Evolutionary conservation across 2,888 invertebrate species (phyloP).

Genomic region (Cephus nigrinus): DNA sequence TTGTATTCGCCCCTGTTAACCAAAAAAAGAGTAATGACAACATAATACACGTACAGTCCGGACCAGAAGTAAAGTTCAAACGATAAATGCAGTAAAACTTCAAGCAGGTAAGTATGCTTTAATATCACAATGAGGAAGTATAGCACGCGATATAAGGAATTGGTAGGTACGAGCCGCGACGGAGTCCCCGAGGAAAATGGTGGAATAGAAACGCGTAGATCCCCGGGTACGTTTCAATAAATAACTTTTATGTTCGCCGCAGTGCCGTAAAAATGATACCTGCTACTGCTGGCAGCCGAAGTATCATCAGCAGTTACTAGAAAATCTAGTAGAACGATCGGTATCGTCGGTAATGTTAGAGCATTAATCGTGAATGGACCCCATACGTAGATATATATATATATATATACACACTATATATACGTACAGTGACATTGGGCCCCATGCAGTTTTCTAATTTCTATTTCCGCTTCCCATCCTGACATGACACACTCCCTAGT

Average conservation of each 20-base stretch:
- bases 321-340: background rate
- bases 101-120: background rate
- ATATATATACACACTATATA: background rate
- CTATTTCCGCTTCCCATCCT: conserved; percentile 34
- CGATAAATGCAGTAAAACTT: background rate
- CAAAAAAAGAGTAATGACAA: background rate
- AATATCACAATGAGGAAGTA: background rate
- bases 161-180: background rate
- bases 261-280: conserved; percentile 13
- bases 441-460: conserved; percentile 37
- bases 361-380: background rate
- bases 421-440: background rate
- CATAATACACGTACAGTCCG: background rate
- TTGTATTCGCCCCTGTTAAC: background rate
- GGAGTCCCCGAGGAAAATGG: background rate
- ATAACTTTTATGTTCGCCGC: conserved; percentile 32
- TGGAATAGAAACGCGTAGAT: background rate
- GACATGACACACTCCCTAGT: conserved; percentile 9
- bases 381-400: background rate
- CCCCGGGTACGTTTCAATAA: conserved; percentile 25
- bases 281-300: background rate
- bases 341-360: background rate
- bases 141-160: background rate
- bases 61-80: background rate
- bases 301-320: background rate